Base-by-base conservation (phyloP, 2,797 vertebrate species). In the Diceros bicornis region DNA sequence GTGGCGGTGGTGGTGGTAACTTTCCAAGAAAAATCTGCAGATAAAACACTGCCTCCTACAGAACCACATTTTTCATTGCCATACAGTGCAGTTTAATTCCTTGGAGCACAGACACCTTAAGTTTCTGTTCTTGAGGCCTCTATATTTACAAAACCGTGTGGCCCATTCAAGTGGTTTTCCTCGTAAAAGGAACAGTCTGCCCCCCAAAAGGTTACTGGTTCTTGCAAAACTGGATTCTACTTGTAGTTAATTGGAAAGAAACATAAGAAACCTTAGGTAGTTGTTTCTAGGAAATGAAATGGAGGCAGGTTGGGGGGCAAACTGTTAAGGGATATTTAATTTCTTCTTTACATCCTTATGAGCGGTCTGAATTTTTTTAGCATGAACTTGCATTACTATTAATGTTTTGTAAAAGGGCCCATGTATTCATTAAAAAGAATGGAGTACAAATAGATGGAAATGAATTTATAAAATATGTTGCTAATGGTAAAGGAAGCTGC, bases 401-500 rank as follows among this genome's bases (percentile, higher is more conserved):
- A 84, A n/a, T 27, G 18, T 94, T 68, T 82, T 93, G 4, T 55
- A 78, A 94, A 85, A 85, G 87, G 23, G 47, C 47, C 71, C 32
- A 85, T 13, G 13, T 57, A 61, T 37, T 59, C 34, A 41, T 95
- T 88, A 57, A 59, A 59, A 81, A 59, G 55, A 61, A 81, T 61
- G 34, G 55, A 57, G 17, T 81, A 81, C 37, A 78, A 87, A 25
- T 34, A 52, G 25, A 41, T 59, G 29, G 21, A 34, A 91, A 20
- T 61, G 25, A 23, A 89, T 57, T 85, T 94, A 92, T 69, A 75
- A 94, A 44, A 66, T 64, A 64, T 23, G 62, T 85, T 82, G 14
- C 68, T 84, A 72, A 50, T 81, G 16, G 69, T 62, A 89, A 94
- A 88, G 55, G n/a, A 52, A 85, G 25, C 50, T 81, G 32, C 52